phyloP scores from a whole-genome alignment of 2,888 invertebrate species.

The Seira musarum region DNA sequence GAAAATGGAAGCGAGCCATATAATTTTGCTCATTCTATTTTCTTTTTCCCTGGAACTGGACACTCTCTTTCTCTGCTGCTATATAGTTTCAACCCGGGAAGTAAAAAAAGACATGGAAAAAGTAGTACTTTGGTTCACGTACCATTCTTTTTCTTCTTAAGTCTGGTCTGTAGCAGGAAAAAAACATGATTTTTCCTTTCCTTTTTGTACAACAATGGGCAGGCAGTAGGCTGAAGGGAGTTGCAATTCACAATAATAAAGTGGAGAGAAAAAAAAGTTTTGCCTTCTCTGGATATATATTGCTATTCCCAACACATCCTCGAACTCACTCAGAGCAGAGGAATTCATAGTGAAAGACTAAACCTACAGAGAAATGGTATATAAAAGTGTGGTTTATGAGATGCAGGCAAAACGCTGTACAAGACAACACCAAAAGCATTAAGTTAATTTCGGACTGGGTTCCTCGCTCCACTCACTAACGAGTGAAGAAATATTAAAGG shows the following conservation, averaged over 20 bases:
- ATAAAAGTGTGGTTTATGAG: background rate
- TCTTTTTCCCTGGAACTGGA: background rate
- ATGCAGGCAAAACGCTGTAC: background rate
- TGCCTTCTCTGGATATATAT: conserved; percentile 14
- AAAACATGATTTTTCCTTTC: no score
- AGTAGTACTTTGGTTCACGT: background rate
- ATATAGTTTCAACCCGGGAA: background rate
- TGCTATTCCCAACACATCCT: conserved; percentile 51
- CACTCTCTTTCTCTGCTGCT: no score
- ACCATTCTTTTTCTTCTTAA: background rate
- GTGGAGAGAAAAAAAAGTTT: conserved; percentile 22
- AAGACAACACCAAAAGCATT: background rate
- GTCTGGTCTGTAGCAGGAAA: no score
- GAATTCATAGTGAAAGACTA: conserved; percentile 42
- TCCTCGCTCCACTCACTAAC: background rate
- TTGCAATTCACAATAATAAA: conserved; percentile 2
- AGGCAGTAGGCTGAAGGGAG: no score
- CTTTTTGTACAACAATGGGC: background rate
- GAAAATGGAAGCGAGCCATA: conserved; percentile 37
- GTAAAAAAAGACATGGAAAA: background rate
- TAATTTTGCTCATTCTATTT: background rate
- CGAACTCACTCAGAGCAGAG: conserved; percentile 13
- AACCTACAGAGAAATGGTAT: background rate
- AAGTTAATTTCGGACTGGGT: conserved; percentile 13
- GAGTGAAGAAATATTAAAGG: background rate